Evolutionary conservation across 2,888 invertebrate genomes (phyloP).

Genomic region (Hybos culiciformis): DNA sequence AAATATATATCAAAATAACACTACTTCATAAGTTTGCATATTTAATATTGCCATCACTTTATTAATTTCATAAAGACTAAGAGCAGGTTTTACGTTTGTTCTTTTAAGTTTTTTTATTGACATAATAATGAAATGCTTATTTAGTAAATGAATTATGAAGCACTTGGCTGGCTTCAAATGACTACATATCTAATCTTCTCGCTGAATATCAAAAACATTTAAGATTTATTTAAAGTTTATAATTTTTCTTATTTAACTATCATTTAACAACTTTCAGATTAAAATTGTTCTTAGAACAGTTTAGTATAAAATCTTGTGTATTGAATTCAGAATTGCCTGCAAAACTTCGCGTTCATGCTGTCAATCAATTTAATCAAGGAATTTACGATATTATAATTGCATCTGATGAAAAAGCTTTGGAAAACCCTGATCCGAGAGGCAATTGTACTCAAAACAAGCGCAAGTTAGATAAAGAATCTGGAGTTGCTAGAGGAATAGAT

Average conservation of each 20-base stretch:
- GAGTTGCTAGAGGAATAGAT: constrained; percentile 93
- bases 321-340: constrained; percentile 95
- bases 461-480: constrained; percentile 81
- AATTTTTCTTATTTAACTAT: too few species aligned
- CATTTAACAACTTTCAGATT: constrained; percentile 50
- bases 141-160: too few species aligned
- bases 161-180: constrained; percentile 31
- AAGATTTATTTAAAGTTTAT: too few species aligned
- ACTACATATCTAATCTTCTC: constrained; percentile 37
- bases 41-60: too few species aligned
- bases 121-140: too few species aligned
- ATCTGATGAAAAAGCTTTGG: constrained; percentile 82
- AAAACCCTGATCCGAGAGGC: constrained; percentile 44
- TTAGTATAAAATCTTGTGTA: constrained; percentile 83
- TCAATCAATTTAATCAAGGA: constrained; percentile 89
- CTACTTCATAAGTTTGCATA: too few species aligned
- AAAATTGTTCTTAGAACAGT: constrained; percentile 91
- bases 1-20: too few species aligned
- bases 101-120: too few species aligned
- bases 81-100: too few species aligned
- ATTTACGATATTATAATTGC: constrained; percentile 91
- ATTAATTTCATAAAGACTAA: too few species aligned
- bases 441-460: constrained; percentile 35
- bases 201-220: constrained; percentile 25
- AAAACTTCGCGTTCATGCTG: constrained; percentile 79